A percentile compares a stretch with the other conserved stretches of the same genome.
Evolutionary conservation across 2,113 vertebrate genomes (phyloP).

Genomic region (Pogonocichla stellata): DNA sequence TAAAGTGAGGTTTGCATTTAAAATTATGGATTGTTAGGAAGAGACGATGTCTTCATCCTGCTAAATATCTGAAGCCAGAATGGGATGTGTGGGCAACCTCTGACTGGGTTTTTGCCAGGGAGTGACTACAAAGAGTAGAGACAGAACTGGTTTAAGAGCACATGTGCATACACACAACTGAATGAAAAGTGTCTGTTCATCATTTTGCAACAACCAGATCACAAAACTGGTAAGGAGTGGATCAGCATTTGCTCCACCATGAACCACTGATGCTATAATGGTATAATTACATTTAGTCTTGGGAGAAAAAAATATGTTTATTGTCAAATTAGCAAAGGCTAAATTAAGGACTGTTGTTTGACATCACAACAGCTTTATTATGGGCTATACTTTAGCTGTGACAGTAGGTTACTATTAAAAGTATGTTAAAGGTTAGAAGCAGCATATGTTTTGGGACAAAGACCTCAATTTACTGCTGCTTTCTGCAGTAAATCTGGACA

Average conservation of each 20-base stretch:
- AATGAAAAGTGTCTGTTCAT: not conserved
- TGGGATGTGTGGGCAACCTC: not conserved
- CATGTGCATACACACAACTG: fast-evolving
- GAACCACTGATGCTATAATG: not conserved
- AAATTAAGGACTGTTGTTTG: not conserved
- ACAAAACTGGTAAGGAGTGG: not conserved
- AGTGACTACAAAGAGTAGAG: not conserved
- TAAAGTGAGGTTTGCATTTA: not conserved
- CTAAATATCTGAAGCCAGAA: not conserved
- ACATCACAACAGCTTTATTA: not conserved
- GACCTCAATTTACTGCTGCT: not conserved
- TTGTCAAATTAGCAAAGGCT: not conserved
- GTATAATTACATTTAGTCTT: not conserved
- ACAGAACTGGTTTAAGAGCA: not conserved
- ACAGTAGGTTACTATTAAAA: not conserved
- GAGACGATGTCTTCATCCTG: fast-evolving
- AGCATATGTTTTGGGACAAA: not conserved
- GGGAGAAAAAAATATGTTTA: not conserved
- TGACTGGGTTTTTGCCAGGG: not conserved
- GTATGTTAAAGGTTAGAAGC: not conserved
- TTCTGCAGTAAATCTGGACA: not conserved
- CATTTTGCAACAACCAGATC: not conserved
- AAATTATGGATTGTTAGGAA: not conserved
- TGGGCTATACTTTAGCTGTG: not conserved
- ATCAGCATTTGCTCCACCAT: not conserved